These are phyloP conservation scores for Chaetura pelagica DNA, from an alignment of 2,113 vertebrate genomes.

Conservation along the genomic window DNA sequence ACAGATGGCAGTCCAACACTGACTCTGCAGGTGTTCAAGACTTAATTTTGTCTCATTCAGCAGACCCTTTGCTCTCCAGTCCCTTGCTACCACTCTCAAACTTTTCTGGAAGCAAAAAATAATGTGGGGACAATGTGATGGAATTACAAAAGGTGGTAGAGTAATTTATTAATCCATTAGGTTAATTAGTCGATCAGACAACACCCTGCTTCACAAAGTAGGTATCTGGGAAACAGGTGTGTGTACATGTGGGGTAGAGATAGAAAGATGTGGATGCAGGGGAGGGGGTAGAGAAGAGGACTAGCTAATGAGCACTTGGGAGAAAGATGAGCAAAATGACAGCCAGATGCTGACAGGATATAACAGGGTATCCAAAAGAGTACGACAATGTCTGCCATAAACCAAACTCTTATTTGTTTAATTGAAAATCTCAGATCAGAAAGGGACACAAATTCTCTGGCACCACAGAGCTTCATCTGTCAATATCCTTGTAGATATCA, in stretches of 20 bases:
- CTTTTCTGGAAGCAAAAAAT: constrained; percentile 8
- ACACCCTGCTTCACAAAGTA: neutral
- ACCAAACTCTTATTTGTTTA: neutral
- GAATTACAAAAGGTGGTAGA: neutral
- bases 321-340: neutral
- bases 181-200: constrained; percentile 9
- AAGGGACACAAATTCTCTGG: neutral
- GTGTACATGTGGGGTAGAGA: neutral
- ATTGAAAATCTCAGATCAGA: neutral
- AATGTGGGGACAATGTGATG: neutral
- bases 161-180: neutral
- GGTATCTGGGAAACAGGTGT: neutral
- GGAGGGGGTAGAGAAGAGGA: neutral
- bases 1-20: constrained; percentile 51
- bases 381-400: neutral
- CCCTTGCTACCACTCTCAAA: neutral
- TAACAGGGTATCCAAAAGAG: neutral
- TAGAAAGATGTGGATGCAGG: neutral
- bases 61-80: constrained; percentile 25
- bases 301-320: neutral
- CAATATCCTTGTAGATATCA: neutral
- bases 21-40: neutral
- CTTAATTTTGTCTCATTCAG: constrained; percentile 3
- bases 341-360: neutral
- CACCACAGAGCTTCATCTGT: neutral